Percentiles rank a stretch among this genome's conserved stretches.
Conservation (phyloP, 2,888 invertebrate species). For the Morpho achilles region DNA sequence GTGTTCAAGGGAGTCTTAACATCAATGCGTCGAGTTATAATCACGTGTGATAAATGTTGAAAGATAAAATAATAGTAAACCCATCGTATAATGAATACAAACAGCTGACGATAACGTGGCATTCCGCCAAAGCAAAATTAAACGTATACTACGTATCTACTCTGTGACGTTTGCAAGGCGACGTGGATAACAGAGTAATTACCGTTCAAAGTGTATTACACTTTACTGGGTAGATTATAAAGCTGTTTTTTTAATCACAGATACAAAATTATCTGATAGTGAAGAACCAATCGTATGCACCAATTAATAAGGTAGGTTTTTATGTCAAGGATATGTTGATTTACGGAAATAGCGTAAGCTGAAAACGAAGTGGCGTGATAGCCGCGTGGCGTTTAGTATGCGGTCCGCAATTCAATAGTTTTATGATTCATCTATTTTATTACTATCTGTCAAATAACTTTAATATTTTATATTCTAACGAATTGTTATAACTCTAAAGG, state of each 20-base stretch:
- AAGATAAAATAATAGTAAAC: constrained; percentile 2
- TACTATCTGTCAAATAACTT: too few species aligned
- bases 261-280: constrained; percentile 1
- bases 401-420: constrained; percentile 52
- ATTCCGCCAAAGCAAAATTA: constrained; percentile 22
- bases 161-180: constrained; percentile 4
- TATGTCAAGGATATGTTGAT: constrained; percentile 14
- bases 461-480: too few species aligned
- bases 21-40: too few species aligned
- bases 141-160: constrained; percentile 15
- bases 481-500: too few species aligned
- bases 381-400: constrained; percentile 54
- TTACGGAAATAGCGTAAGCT: constrained; percentile 34
- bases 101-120: constrained; percentile 27
- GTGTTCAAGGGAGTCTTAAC: too few species aligned
- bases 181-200: constrained; percentile 20
- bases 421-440: too few species aligned
- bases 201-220: constrained; percentile 14
- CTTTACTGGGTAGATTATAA: constrained; percentile 15
- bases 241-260: constrained; percentile 8
- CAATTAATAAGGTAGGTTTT: constrained; percentile 22
- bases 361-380: constrained; percentile 59
- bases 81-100: constrained; percentile 20
- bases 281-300: constrained; percentile 10
- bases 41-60: not conserved